These are phyloP conservation scores for Odontocolon sp. DNA, from an alignment of 2,888 invertebrate species.

Conservation along the genomic window DNA sequence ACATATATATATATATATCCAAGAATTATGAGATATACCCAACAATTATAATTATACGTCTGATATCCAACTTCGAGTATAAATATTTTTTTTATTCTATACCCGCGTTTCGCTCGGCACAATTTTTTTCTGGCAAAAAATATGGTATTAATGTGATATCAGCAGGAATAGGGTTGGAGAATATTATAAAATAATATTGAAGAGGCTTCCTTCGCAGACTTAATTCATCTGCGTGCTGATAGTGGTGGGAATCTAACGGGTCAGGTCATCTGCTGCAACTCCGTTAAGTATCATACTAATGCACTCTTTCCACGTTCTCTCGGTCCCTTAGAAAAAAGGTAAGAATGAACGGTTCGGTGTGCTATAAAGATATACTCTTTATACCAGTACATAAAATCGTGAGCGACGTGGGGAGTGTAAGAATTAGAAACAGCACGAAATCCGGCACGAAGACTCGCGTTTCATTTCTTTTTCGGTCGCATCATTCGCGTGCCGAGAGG, in stretches of 20 bases:
- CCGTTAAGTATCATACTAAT: too few relatives aligned
- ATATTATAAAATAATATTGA: constrained; percentile 4
- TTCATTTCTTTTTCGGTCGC: constrained; percentile 10
- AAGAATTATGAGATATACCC: not conserved
- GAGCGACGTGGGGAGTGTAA: not conserved
- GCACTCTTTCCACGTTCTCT: not conserved
- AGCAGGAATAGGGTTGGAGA: not conserved
- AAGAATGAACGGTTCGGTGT: constrained; percentile 4
- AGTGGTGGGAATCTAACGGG: not conserved
- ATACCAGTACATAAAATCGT: not conserved
- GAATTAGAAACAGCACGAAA: constrained; percentile 1
- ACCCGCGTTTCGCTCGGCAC: not conserved
- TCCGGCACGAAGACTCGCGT: not conserved
- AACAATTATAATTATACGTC: constrained; percentile 8
- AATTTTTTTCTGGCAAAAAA: not conserved
- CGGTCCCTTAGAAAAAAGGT: not conserved
- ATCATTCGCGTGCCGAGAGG: not conserved
- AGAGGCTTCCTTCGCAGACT: not conserved
- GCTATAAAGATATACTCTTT: not conserved
- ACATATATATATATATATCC: not conserved
- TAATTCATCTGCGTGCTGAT: not conserved
- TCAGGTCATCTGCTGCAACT: not conserved
- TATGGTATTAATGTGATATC: not conserved
- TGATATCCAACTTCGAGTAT: not conserved
- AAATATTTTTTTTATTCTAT: constrained; percentile 13